These are phyloP conservation scores for Caenorhabditis panamensis DNA, from an alignment of 2,888 invertebrate genomes.

Conservation along the genomic window DNA sequence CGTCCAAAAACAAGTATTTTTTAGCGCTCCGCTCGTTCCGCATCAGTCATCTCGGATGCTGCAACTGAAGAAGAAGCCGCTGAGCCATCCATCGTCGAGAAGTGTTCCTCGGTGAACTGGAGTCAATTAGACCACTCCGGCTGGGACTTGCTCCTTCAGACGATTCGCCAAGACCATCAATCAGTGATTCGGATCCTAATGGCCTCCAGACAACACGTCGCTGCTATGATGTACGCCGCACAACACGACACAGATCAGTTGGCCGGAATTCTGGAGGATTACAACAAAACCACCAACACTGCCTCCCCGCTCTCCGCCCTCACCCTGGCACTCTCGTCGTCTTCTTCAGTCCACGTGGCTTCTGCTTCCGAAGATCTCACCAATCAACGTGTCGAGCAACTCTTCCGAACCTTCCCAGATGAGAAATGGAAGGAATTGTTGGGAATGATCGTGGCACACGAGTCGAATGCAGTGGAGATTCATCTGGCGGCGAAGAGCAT, in stretches of 20 bases:
- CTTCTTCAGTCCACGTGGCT: background rate
- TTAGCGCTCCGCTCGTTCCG: conserved; percentile 24
- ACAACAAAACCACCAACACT: background rate
- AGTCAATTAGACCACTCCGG: conserved; percentile 1
- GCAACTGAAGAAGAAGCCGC: conserved; percentile 5
- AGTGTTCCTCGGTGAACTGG: conserved; percentile 17
- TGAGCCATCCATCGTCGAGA: conserved; percentile 23
- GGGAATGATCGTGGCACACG: conserved; percentile 37
- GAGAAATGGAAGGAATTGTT: conserved; percentile 47
- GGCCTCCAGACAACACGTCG: conserved; percentile 20
- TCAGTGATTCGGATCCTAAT: conserved; percentile 25
- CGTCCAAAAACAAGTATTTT: background rate
- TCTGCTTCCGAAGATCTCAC: background rate
- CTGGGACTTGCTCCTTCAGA: conserved; percentile 30
- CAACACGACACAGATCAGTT: conserved; percentile 26
- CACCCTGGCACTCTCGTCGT: conserved; percentile 18
- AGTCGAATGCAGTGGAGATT: conserved; percentile 1
- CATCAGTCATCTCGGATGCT: conserved; percentile 14
- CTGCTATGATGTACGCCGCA: conserved; percentile 49
- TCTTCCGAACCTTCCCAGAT: conserved; percentile 36
- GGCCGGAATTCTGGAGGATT: background rate
- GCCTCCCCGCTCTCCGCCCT: conserved; percentile 16
- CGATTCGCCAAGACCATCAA: conserved; percentile 38
- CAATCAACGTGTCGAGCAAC: background rate
- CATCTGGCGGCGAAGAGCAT: background rate